Evolutionary conservation across 2,797 vertebrate species (phyloP), one percentile per base, ranked within the genome.

Genomic region (Mionectes olivaceus): DNA sequence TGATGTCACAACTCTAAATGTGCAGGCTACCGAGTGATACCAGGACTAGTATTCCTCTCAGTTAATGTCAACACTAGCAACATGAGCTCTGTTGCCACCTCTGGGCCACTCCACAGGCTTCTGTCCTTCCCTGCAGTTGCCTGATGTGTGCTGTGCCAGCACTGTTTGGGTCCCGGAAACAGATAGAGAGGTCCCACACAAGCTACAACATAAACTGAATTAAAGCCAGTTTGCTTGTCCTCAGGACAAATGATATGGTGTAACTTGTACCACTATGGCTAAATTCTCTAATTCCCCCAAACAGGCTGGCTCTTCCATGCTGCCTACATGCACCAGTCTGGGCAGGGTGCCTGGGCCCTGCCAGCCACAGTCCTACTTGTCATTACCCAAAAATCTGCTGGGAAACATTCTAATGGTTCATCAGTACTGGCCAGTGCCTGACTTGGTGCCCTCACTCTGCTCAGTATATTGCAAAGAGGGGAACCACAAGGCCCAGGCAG

Each of bases 21-120:
- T 8, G 16, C 8, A 2, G 16, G 27, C 43, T 52, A 6, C 81
- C 22, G 23, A 60, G 10, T 16, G 46, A 39, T 24, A 33, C 25
- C 30, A 60, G 23, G 27, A 41, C 52, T 41, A 50, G 39, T 67
- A 30, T 15, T 84, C 47, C 37, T 33, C 28, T 55, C 49, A 16
- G 11, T 25, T 70, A 9, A 33, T 11, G 52, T 64, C 63, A 41
- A 60, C 35, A 1, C 37, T 25, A 61, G 37, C 22, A 77, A 14
- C 30, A 3, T 5, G 10, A 67, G 52, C 37, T n/a, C 33, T 65
- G n/a, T 23, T 3, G 2, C 35, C 30, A 16, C 3, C 0, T 49
- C 78, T 27, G 69, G 65, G 47, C 33, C 57, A 43, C 30, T 11
- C 41, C n/a, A 15, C 27, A 28, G 24, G 25, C 56, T 37, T 60